Conservation (phyloP, 2,888 invertebrate genomes). For the Dione vanillae region DNA sequence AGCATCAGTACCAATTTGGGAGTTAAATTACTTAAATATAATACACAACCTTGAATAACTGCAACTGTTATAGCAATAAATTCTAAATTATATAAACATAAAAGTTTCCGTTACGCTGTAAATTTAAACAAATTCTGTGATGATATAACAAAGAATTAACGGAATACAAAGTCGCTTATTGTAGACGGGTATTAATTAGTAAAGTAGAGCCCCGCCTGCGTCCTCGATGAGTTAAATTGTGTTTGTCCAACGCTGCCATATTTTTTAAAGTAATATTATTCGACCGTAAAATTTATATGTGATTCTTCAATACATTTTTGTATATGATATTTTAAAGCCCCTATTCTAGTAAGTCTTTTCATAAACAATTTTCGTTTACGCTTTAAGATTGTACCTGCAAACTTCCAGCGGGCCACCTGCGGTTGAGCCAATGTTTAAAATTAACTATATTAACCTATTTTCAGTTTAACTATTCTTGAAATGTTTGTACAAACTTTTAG, state of each 20-base stretch:
- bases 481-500: background rate
- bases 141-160: conserved; percentile 38
- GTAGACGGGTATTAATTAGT: conserved; percentile 67
- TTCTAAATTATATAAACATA: conserved; percentile 8
- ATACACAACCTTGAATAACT: background rate
- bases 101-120: background rate
- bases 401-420: conserved; percentile 47
- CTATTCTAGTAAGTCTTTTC: conserved; percentile 15
- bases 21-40: background rate
- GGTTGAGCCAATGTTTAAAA: conserved; percentile 48
- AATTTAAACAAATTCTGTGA: background rate
- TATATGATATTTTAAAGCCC: background rate
- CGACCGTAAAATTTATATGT: background rate
- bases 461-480: conserved; percentile 45
- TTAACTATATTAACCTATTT: conserved; percentile 53
- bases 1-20: conserved; percentile 37
- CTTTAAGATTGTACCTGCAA: conserved; percentile 41
- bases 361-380: conserved; percentile 37
- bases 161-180: conserved; percentile 47
- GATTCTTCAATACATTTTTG: background rate
- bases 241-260: conserved; percentile 34
- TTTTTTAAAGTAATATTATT: conserved; percentile 49
- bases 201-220: conserved; percentile 58
- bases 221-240: conserved; percentile 48
- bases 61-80: background rate